Conservation (phyloP, 2,888 invertebrate genomes). For the Patella ulyssiponensis region DNA sequence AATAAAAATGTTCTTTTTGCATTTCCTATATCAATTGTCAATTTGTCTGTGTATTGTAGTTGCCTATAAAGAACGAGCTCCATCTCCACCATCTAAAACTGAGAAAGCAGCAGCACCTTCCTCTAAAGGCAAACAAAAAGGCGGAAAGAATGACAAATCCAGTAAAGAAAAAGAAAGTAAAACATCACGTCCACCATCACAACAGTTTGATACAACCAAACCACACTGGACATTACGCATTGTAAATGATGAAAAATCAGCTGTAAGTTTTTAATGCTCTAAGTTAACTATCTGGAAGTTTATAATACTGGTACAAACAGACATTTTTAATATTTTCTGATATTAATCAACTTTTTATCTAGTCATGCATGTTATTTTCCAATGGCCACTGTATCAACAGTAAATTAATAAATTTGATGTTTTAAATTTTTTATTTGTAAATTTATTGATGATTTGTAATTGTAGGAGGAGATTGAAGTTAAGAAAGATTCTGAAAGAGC, state of each 20-base stretch:
- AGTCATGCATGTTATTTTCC: not conserved
- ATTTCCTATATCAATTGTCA: too few relatives aligned
- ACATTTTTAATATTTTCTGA: not conserved
- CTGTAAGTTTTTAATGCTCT: conserved; percentile 52
- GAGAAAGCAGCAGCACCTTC: conserved; percentile 54
- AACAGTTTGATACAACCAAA: conserved; percentile 69
- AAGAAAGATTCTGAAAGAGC: conserved; percentile 71
- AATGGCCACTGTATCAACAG: not conserved
- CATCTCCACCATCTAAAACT: conserved; percentile 59
- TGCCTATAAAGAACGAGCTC: conserved; percentile 59
- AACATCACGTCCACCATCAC: conserved; percentile 66
- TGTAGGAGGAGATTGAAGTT: conserved; percentile 69
- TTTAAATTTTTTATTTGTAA: not conserved
- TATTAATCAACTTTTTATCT: not conserved
- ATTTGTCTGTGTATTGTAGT: conserved; percentile 41
- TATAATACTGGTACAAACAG: not conserved
- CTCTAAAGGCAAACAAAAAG: conserved; percentile 54
- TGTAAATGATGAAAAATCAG: conserved; percentile 66
- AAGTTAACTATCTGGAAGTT: not conserved
- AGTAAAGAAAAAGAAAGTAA: conserved; percentile 56
- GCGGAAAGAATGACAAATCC: conserved; percentile 59
- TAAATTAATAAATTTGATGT: too few relatives aligned
- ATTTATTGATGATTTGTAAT: not conserved
- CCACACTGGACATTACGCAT: conserved; percentile 70
- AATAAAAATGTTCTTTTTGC: too few relatives aligned